Evolutionary conservation across 2,888 invertebrate species (phyloP).

Genomic region (Athalia circularis): DNA sequence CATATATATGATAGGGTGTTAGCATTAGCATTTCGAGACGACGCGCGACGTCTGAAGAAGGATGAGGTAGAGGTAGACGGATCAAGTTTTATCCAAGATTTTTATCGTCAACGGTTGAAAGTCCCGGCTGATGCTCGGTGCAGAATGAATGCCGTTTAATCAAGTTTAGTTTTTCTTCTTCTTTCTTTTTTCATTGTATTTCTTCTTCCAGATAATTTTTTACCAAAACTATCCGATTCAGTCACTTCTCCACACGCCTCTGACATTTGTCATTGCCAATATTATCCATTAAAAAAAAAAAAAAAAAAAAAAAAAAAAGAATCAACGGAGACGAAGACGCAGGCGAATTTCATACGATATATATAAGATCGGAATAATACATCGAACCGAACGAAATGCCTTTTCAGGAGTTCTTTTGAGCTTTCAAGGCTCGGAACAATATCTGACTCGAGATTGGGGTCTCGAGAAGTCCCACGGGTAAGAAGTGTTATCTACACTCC

Average conservation of each 20-base stretch:
- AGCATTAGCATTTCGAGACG: no score
- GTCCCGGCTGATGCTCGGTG: not conserved
- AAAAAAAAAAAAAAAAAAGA: constrained; percentile 38
- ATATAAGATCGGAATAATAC: constrained; percentile 63
- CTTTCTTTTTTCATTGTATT: constrained; percentile 8
- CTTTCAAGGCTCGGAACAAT: constrained; percentile 70
- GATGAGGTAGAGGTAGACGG: not conserved
- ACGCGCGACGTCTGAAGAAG: no score
- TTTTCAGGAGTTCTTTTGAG: constrained; percentile 69
- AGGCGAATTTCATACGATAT: constrained; percentile 60
- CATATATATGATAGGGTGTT: no score
- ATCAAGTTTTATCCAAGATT: constrained; percentile 3
- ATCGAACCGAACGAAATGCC: constrained; percentile 65
- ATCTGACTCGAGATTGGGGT: constrained; percentile 70
- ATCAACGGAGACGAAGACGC: constrained; percentile 52
- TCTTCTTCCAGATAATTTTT: not conserved
- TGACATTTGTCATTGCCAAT: constrained; percentile 36
- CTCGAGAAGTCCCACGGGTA: constrained; percentile 66
- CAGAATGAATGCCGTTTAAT: constrained; percentile 5
- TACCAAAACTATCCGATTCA: not conserved
- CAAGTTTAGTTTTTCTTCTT: constrained; percentile 10
- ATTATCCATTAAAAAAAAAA: constrained; percentile 21
- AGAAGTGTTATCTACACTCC: constrained; percentile 69
- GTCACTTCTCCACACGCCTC: not conserved
- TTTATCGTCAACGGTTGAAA: not conserved